Base-by-base conservation (phyloP, 2,888 invertebrate species). In the Anodontia alba region DNA sequence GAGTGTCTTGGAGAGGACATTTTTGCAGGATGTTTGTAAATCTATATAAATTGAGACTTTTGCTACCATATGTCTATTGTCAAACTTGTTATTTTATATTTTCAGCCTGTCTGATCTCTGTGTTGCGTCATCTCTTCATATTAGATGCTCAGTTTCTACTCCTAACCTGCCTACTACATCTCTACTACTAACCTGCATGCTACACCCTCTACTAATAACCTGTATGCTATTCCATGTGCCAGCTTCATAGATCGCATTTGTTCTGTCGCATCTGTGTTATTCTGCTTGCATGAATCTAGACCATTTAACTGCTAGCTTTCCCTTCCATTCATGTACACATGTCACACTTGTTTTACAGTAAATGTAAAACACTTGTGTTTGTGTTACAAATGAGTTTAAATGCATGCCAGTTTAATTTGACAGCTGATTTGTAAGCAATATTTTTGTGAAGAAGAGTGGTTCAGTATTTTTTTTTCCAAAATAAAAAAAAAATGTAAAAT, bases 381-480 rank as follows among this genome's bases (percentile, higher is more conserved):
- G 29, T 29, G 26, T 26, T 51, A 23, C 23, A 57, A 57, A 57
- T 57, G 57, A 57, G 57, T 57, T 29, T 23, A 57, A 26, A 29
- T 57, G 20, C 57, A 49, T 49, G 49, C 49, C 49, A 57, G 57
- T 57, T 57, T 57, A 57, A 57, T 57, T 26, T 57, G 57, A 57
- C 57, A 57, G 57, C 51, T 51, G 51, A 57, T 17, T 57, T 57
- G 57, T 26, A 57, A 26, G 20, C 15, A 10, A 57, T 26, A 10
- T 26, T 57, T 51, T 51, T 51, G 8, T 51, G 51, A 12, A 20
- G 7, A 51, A 20, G 51, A 20, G 51, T 51, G 51, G 17, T n/a
- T n/a, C 51, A 51, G 20, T 51, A 51, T 51, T 51, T n/a, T 42
- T 42, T 42, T 5, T 5, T n/a, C n/a, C n/a, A n/a, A n/a, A n/a